These are phyloP conservation scores for Aplodontia rufa DNA, from an alignment of 2,113 vertebrate genomes.

Conservation along the genomic window DNA sequence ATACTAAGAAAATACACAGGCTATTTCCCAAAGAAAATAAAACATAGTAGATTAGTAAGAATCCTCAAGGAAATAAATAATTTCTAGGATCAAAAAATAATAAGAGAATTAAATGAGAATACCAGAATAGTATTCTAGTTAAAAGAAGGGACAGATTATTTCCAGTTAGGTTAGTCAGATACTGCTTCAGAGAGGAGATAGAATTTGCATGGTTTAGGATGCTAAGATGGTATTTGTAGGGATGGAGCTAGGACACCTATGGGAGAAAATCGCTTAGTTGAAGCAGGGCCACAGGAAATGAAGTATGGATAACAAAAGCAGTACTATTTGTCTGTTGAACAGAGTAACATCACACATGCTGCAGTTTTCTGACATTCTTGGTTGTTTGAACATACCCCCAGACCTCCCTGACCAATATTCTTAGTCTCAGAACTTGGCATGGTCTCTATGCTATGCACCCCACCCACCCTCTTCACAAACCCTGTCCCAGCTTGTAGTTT, in stretches of 20 bases:
- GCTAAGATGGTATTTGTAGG: not conserved
- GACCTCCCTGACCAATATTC: not conserved
- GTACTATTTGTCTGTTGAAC: not conserved
- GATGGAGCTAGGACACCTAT: not conserved
- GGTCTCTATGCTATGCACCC: not conserved
- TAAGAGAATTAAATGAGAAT: not conserved
- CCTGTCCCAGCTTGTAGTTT: not conserved
- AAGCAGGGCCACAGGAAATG: not conserved
- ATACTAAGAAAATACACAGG: not conserved
- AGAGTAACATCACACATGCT: not conserved
- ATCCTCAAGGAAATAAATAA: not conserved
- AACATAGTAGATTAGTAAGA: not conserved
- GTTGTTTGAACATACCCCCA: not conserved
- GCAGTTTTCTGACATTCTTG: not conserved
- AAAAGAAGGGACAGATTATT: not conserved
- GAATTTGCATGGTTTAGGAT: not conserved
- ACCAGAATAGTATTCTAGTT: not conserved
- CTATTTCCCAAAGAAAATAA: not conserved
- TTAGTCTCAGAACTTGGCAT: not conserved
- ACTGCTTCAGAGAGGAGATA: not conserved
- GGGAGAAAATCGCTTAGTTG: not conserved
- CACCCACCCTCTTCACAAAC: not conserved
- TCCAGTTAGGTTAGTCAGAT: not conserved
- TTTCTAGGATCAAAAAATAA: not conserved
- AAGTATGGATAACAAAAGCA: not conserved